A percentile compares a stretch with the other conserved stretches of the same genome.
Conservation (phyloP, 2,113 vertebrate genomes). For the Pyxicephalus adspersus region DNA sequence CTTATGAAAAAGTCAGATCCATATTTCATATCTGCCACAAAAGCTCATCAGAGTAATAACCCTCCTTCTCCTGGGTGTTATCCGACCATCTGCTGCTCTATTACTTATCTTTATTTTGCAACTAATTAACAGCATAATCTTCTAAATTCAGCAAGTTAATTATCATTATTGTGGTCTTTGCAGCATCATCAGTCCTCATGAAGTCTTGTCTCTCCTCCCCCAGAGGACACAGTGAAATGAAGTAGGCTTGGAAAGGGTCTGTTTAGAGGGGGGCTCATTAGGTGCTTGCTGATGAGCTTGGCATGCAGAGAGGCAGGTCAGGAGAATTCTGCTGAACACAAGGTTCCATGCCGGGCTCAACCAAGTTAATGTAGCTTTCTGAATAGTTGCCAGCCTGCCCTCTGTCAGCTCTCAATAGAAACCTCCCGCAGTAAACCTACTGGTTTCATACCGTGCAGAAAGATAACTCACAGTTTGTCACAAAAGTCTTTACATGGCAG, state of each 20-base stretch:
- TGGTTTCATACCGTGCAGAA: slow-evolving; percentile 75
- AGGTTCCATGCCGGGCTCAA: slow-evolving; percentile 91
- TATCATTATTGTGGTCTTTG: slow-evolving; percentile 99
- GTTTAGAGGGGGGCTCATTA: slow-evolving; percentile 95
- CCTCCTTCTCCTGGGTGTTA: slow-evolving; percentile 98
- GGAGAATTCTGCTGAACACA: slow-evolving; percentile 97
- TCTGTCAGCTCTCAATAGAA: slow-evolving; percentile 80
- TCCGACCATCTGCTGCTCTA: slow-evolving; percentile 99
- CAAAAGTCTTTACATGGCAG: slow-evolving; percentile 60
- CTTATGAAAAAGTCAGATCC: slow-evolving; percentile 92
- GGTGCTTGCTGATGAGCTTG: slow-evolving; percentile 95
- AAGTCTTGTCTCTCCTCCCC: slow-evolving; percentile 90
- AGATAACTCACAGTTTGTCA: slow-evolving; percentile 81
- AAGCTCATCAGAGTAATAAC: slow-evolving; percentile 99
- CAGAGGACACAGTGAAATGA: slow-evolving; percentile 85
- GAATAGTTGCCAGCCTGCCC: slow-evolving; percentile 90
- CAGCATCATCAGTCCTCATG: slow-evolving; percentile 99
- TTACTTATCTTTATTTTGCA: slow-evolving; percentile 99
- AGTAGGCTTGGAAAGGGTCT: slow-evolving; percentile 83
- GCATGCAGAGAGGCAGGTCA: slow-evolving; percentile 87
- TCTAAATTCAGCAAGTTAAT: slow-evolving; percentile 99
- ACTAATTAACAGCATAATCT: slow-evolving; percentile 99
- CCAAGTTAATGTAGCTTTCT: slow-evolving; percentile 82
- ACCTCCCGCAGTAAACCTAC: slow-evolving; percentile 75
- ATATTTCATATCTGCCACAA: slow-evolving; percentile 99